phyloP scores from a whole-genome alignment of 2,888 invertebrate species.

The Malacosoma neustria region DNA sequence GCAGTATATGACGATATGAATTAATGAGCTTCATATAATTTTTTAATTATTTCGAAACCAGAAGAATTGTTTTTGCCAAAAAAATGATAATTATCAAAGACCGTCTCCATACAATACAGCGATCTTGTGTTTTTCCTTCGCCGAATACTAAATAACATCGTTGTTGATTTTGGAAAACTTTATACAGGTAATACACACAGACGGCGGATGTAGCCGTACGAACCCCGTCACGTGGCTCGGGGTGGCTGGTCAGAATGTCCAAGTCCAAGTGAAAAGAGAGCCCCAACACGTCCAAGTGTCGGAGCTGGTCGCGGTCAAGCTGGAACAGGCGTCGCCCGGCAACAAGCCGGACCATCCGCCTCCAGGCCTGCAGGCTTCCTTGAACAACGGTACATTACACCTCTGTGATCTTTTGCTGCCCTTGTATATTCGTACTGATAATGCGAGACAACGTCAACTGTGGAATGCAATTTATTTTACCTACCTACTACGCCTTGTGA shows the following conservation, averaged over 20 bases:
- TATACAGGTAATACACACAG: slow-evolving; percentile 55
- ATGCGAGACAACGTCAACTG: slow-evolving; percentile 21
- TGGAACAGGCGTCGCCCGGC: slow-evolving; percentile 80
- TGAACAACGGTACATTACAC: slow-evolving; percentile 51
- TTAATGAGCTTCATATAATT: too few relatives aligned
- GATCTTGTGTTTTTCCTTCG: too few relatives aligned
- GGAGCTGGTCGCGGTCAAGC: slow-evolving; percentile 76
- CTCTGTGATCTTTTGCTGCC: slow-evolving; percentile 13
- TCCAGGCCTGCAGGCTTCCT: slow-evolving; percentile 52
- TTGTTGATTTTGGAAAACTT: too few relatives aligned
- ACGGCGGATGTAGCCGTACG: slow-evolving; percentile 81
- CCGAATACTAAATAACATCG: too few relatives aligned
- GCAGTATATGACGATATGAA: too few relatives aligned
- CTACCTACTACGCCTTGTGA: too few relatives aligned
- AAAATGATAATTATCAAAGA: too few relatives aligned
- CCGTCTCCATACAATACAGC: too few relatives aligned
- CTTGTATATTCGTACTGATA: slow-evolving; percentile 26
- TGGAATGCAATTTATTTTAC: neutral
- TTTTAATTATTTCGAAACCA: too few relatives aligned
- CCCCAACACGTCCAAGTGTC: slow-evolving; percentile 75
- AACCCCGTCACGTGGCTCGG: slow-evolving; percentile 80
- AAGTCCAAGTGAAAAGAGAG: slow-evolving; percentile 79
- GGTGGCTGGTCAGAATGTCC: slow-evolving; percentile 59
- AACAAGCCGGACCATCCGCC: slow-evolving; percentile 68
- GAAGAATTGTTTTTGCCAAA: too few relatives aligned